Conservation (phyloP, 2,797 vertebrate species). For the Lacerta viridis region DNA sequence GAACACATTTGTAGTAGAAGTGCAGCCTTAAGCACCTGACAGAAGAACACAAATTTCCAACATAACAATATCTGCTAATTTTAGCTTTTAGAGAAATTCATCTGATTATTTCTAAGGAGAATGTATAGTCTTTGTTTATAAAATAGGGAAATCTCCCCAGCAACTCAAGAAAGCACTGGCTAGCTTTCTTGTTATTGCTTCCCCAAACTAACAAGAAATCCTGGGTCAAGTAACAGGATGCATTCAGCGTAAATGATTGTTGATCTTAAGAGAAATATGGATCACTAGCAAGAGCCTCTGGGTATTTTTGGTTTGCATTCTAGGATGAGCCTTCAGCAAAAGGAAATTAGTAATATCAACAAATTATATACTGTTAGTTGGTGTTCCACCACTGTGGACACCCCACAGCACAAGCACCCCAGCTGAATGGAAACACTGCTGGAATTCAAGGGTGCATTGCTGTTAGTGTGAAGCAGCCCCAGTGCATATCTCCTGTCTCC, state of each 20-base stretch:
- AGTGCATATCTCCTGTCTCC: neutral
- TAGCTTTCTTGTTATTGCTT: constrained; percentile 30
- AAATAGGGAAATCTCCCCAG: constrained; percentile 13
- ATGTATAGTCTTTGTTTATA: constrained; percentile 12
- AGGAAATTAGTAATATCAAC: neutral
- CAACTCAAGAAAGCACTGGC: constrained; percentile 41
- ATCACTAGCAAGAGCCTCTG: neutral
- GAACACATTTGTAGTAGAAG: neutral
- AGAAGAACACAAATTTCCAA: constrained; percentile 11
- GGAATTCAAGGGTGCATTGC: neutral
- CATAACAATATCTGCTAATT: neutral
- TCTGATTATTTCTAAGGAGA: neutral
- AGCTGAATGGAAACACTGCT: neutral
- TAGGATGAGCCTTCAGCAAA: neutral
- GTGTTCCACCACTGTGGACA: neutral
- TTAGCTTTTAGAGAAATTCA: neutral
- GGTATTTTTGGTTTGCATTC: neutral
- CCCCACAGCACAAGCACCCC: too few relatives aligned
- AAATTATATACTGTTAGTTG: neutral
- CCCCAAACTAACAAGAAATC: constrained; percentile 42
- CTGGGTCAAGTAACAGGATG: constrained; percentile 11
- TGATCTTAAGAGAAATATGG: constrained; percentile 16
- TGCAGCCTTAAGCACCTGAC: too few relatives aligned
- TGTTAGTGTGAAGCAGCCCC: too few relatives aligned
- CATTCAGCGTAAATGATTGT: constrained; percentile 33